Evolutionary conservation across 2,797 vertebrate genomes (phyloP).

Genomic region (Naso thynnoides): DNA sequence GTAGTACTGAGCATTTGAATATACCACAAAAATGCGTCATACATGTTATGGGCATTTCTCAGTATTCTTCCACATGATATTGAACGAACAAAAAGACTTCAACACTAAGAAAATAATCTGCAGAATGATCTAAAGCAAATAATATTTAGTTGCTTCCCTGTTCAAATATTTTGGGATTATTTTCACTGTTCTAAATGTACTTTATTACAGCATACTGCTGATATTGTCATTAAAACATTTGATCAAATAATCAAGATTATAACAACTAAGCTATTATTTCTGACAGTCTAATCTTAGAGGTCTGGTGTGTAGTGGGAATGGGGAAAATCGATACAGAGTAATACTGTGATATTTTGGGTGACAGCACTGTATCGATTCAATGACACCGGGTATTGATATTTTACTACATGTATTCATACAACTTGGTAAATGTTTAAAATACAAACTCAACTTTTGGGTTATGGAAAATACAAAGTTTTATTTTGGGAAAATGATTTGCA

Average conservation of each 20-base stretch:
- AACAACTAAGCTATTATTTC: background rate
- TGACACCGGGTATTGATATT: too few relatives aligned
- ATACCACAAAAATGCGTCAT: background rate
- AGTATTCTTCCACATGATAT: background rate
- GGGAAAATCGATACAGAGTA: too few relatives aligned
- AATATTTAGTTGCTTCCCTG: background rate
- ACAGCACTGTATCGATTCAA: too few relatives aligned
- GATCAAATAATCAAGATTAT: background rate
- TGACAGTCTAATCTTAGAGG: too few relatives aligned
- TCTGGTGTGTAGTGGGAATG: too few relatives aligned
- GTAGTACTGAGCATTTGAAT: background rate
- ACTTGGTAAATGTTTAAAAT: too few relatives aligned
- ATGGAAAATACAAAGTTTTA: too few relatives aligned
- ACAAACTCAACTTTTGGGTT: too few relatives aligned
- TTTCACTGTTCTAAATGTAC: background rate
- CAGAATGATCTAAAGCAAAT: background rate
- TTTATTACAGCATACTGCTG: background rate
- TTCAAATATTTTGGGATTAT: background rate
- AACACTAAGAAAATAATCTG: background rate
- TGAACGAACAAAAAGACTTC: background rate
- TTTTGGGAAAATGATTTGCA: too few relatives aligned
- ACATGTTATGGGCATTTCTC: too few relatives aligned
- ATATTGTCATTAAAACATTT: slow-evolving; percentile 13
- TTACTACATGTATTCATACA: too few relatives aligned
- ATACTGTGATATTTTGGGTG: too few relatives aligned